These are phyloP conservation scores for Dendrocincla tyrannina DNA, from an alignment of 2,797 vertebrate genomes.

Conservation along the genomic window DNA sequence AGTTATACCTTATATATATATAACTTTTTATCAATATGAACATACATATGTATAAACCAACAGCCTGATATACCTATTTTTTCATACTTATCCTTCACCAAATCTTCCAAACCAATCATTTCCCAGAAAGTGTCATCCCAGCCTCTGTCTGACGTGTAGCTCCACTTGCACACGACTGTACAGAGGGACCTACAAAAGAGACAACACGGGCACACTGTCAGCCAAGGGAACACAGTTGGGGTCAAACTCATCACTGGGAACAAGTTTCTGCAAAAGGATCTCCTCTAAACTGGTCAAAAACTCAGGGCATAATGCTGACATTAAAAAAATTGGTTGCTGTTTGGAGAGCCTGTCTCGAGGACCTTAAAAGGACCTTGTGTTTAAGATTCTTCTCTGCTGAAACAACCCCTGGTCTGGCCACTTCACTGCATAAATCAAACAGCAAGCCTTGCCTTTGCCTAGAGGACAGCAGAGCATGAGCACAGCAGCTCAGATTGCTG, in stretches of 20 bases:
- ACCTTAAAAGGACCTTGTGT: slow-evolving; percentile 28
- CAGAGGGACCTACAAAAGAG: slow-evolving; percentile 86
- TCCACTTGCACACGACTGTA: slow-evolving; percentile 96
- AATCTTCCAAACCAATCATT: slow-evolving; percentile 85
- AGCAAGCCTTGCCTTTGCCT: neutral
- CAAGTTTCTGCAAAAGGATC: neutral
- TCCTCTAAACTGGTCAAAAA: neutral
- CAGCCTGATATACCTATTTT: slow-evolving; percentile 85
- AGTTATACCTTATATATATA: neutral
- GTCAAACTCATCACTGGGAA: neutral
- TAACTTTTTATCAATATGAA: neutral
- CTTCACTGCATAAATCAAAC: slow-evolving; percentile 10
- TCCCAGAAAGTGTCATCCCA: slow-evolving; percentile 93
- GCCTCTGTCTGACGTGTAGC: slow-evolving; percentile 85
- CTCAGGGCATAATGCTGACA: neutral
- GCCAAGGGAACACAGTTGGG: neutral
- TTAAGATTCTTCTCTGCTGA: slow-evolving; percentile 40
- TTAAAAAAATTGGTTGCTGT: neutral
- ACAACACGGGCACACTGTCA: neutral
- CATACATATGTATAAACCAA: neutral
- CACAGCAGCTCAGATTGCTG: neutral
- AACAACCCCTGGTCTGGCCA: neutral
- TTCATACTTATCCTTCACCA: slow-evolving; percentile 83
- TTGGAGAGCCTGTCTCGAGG: neutral
- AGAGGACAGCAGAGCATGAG: neutral